Base-by-base conservation (phyloP, 2,797 vertebrate species). In the Podargus strigoides region DNA sequence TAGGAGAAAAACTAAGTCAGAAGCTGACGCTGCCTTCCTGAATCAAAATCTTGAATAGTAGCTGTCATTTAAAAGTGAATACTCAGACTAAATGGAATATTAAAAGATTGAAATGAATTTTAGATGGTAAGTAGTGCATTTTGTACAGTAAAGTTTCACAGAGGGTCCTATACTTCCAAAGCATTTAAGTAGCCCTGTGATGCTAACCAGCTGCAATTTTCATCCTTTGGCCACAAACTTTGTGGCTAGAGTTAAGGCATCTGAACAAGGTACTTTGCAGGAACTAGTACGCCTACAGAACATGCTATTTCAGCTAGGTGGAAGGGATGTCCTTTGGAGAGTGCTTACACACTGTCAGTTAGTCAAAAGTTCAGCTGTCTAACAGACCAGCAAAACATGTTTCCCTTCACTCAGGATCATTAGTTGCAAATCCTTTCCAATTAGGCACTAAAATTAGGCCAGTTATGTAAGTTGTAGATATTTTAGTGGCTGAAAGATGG, bases 21-120 rank as follows among this genome's bases (percentile, higher is more conserved):
- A 90, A 95, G 75, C 81, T 73, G 95, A 46, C 52, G 77, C 59
- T 68, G 91, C 87, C 75, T 96, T 88, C 96, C 92, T 87, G 87
- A 88, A 78, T 67, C 59, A 56, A 67, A 92, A 78, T 83, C 67
- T 78, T 74, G 63, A 60, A 10, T 8, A 92, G 87, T 69, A 91
- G 63, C 66, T 87, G 56, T 42, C 72, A 60, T 72, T 89, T 44
- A 50, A 24, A 84, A 93, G 68, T 49, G 9, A 5, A 12, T 47
- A 11, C 20, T 85, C n/a, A 53, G 42, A 28, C 19, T 87, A 21
- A 80, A 69, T 5, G 17, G 44, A 9, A 30, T 41, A 67, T 52
- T 50, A 28, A 32, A 73, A 13, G 27, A 52, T 10, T 59, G 30
- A 62, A 62, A 47, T 58, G 56, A 81, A 56, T 55, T 76, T 66